Percentiles rank a stretch among this genome's conserved stretches.
Evolutionary conservation across 2,113 vertebrate genomes (phyloP).

Genomic region (Misgurnus mizolepis): DNA sequence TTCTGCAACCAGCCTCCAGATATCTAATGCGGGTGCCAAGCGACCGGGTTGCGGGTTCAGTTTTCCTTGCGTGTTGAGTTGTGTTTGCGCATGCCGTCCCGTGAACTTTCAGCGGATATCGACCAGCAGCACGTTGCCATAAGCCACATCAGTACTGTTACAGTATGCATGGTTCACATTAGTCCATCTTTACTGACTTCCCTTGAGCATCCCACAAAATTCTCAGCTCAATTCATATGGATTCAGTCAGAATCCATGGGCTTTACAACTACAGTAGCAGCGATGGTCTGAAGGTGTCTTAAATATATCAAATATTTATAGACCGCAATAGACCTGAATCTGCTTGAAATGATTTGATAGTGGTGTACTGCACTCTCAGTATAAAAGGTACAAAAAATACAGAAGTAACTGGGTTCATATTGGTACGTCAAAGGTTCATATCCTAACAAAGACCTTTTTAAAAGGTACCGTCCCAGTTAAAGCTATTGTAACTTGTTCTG

Average conservation of each 20-base stretch:
- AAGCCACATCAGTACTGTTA: slow-evolving; percentile 64
- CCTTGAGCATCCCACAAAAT: background rate
- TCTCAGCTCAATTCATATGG: slow-evolving; percentile 7
- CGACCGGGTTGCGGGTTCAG: slow-evolving; percentile 51
- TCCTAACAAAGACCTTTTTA: too few species aligned
- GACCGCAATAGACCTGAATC: too few species aligned
- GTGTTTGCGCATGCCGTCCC: slow-evolving; percentile 66
- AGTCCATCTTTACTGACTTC: slow-evolving; percentile 17
- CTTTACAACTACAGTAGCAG: background rate
- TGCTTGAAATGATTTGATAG: too few species aligned
- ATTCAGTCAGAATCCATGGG: slow-evolving; percentile 3
- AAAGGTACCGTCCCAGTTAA: too few species aligned
- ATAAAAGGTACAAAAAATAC: too few species aligned
- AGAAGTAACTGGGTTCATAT: too few species aligned
- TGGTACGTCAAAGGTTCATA: too few species aligned
- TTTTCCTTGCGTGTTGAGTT: slow-evolving; percentile 60
- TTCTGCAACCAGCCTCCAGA: slow-evolving; percentile 35
- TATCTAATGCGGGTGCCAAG: slow-evolving; percentile 58
- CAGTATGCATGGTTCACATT: slow-evolving; percentile 65
- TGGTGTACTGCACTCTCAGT: too few species aligned
- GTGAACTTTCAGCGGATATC: slow-evolving; percentile 42
- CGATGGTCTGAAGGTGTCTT: background rate
- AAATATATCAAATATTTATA: slow-evolving; percentile 3
- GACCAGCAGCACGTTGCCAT: slow-evolving; percentile 44
- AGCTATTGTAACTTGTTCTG: too few species aligned